phyloP scores from a whole-genome alignment of 1,140 invertebrate species.

The Brachionus rotundiformis region DNA sequence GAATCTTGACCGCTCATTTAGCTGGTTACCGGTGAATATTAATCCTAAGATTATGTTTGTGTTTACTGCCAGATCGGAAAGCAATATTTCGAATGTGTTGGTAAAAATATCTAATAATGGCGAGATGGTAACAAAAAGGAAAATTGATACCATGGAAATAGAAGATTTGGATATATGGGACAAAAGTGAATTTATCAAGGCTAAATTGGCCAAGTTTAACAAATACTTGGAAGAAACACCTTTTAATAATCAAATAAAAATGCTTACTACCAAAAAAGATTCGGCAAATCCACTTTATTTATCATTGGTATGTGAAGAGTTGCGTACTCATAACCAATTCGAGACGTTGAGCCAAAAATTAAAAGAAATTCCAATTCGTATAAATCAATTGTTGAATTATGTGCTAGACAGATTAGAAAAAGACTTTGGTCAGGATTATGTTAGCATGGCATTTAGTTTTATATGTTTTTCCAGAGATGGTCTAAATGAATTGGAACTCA shows the following conservation, averaged over 20 bases:
- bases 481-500: slow-evolving; percentile 34
- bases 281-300: slow-evolving; percentile 62
- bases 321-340: slow-evolving; percentile 63
- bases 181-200: slow-evolving; percentile 59
- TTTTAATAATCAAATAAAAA: slow-evolving; percentile 65
- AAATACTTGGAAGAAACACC: slow-evolving; percentile 63
- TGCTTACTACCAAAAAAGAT: slow-evolving; percentile 63
- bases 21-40: slow-evolving; percentile 59
- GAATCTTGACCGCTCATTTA: slow-evolving; percentile 56
- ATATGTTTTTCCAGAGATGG: slow-evolving; percentile 57
- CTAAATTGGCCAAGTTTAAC: slow-evolving; percentile 58
- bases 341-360: slow-evolving; percentile 62
- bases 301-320: slow-evolving; percentile 64
- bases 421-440: slow-evolving; percentile 57
- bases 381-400: slow-evolving; percentile 59
- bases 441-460: slow-evolving; percentile 57
- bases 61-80: slow-evolving; percentile 4
- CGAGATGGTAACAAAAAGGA: not conserved
- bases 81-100: not conserved
- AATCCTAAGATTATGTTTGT: slow-evolving; percentile 51
- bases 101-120: not conserved
- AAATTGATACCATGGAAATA: slow-evolving; percentile 55
- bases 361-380: slow-evolving; percentile 60
- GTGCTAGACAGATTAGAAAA: slow-evolving; percentile 58
- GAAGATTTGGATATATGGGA: slow-evolving; percentile 60